phyloP scores from a whole-genome alignment of 2,113 vertebrate species.

The Calonectris borealis region DNA sequence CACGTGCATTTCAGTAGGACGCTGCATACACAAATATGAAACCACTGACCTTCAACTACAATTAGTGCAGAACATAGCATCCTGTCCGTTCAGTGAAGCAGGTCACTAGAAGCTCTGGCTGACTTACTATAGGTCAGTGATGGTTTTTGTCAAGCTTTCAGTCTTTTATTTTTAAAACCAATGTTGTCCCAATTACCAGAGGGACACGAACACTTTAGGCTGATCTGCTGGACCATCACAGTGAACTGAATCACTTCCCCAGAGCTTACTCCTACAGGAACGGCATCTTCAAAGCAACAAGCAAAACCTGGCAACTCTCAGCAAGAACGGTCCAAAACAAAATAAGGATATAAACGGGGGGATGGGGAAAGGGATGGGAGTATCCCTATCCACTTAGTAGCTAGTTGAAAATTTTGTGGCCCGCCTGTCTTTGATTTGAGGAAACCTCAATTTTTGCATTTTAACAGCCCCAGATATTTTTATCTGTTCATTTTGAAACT shows the following conservation, averaged over 20 bases:
- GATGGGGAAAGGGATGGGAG: accelerated
- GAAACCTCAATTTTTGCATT: background rate
- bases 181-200: background rate
- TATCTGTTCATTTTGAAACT: background rate
- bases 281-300: background rate
- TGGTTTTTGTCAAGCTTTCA: background rate
- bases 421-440: background rate
- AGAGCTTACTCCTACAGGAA: background rate
- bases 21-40: background rate
- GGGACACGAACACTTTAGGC: too few species aligned
- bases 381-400: background rate
- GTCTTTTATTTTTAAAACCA: background rate
- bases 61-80: background rate
- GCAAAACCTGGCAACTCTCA: background rate
- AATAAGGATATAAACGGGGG: background rate
- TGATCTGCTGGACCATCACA: background rate
- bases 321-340: background rate
- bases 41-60: background rate
- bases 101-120: background rate
- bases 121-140: background rate
- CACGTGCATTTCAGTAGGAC: background rate
- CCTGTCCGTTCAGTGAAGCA: background rate
- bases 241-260: background rate
- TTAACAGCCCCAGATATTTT: background rate
- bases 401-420: background rate